Percentiles rank a stretch among this genome's conserved stretches.
phyloP scores from a whole-genome alignment of 2,888 invertebrate species.

The Thelaira solivaga region DNA sequence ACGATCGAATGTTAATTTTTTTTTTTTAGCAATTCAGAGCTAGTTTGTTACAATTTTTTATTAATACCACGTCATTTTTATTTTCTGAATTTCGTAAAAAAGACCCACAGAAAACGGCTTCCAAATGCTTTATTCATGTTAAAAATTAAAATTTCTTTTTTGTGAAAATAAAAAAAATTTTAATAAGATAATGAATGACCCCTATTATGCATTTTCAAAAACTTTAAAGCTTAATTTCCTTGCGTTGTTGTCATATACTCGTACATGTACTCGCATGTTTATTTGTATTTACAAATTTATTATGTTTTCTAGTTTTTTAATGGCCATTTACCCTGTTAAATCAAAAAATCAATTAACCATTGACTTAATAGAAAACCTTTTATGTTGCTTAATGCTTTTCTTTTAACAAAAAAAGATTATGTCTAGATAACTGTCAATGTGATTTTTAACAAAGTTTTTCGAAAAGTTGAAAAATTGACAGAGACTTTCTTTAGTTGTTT shows the following conservation, averaged over 20 bases:
- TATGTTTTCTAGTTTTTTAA: conserved; percentile 1
- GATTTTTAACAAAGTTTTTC: background rate
- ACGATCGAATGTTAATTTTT: too few species aligned
- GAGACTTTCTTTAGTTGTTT: conserved; percentile 11
- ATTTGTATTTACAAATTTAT: background rate
- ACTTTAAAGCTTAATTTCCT: too few species aligned
- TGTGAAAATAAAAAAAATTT: too few species aligned
- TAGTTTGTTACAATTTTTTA: too few species aligned
- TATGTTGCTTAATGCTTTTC: background rate
- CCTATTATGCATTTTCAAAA: too few species aligned
- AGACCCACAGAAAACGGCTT: too few species aligned
- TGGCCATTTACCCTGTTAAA: conserved; percentile 10
- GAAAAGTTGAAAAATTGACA: background rate
- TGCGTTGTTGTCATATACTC: background rate
- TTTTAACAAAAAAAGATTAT: conserved; percentile 10
- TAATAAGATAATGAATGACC: too few species aligned
- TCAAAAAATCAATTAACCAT: conserved; percentile 1
- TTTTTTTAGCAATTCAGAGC: too few species aligned
- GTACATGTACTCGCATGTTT: background rate
- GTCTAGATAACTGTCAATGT: conserved; percentile 12
- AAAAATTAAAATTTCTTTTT: too few species aligned
- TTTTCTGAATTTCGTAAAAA: too few species aligned
- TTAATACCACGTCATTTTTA: too few species aligned
- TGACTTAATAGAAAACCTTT: background rate
- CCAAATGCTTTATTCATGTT: too few species aligned